Conservation (phyloP, 2,888 invertebrate species). For the Eupithecia exiguata region DNA sequence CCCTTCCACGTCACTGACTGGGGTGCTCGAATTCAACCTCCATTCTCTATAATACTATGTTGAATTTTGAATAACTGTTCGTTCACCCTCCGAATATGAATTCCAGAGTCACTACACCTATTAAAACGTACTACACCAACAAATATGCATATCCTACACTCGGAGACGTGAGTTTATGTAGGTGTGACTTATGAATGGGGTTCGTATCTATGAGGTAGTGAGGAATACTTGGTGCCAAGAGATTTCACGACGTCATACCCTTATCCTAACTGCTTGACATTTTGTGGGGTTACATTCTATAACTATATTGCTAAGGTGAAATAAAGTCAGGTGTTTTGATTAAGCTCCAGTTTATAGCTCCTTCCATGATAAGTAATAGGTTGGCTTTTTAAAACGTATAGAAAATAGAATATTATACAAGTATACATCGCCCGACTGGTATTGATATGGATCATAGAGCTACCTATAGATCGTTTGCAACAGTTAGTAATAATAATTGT, state of each 20-base stretch:
- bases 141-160: not conserved
- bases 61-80: not conserved
- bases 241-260: constrained; percentile 10
- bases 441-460: too few species aligned
- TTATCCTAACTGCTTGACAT: constrained; percentile 2
- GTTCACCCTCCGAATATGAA: not conserved
- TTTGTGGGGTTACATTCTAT: not conserved
- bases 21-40: not conserved
- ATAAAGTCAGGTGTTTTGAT: not conserved
- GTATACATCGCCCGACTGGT: too few species aligned
- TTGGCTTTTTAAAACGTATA: not conserved
- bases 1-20: not conserved
- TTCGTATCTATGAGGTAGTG: not conserved
- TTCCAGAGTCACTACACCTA: not conserved
- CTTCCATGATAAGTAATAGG: not conserved
- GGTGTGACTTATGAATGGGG: constrained; percentile 7
- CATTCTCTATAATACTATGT: not conserved
- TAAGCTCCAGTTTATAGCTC: not conserved
- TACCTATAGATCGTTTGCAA: too few species aligned
- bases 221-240: not conserved
- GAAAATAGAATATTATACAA: too few species aligned
- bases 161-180: not conserved
- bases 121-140: not conserved
- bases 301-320: not conserved
- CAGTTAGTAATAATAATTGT: too few species aligned